Conservation (phyloP, 1,140 invertebrate species). For the Aricia agestis region DNA sequence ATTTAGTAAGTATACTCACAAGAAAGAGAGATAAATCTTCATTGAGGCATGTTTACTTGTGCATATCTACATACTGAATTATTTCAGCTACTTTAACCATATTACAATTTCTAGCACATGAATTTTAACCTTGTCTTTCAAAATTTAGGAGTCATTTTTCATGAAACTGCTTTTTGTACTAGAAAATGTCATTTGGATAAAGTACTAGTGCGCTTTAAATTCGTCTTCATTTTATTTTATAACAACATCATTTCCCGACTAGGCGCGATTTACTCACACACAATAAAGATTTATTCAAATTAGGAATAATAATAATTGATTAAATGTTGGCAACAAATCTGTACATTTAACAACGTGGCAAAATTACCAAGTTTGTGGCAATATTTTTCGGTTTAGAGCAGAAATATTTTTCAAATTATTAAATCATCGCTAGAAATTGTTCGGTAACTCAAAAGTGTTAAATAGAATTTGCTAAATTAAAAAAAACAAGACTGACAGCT, state of each 20-base stretch:
- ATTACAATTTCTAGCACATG: not conserved
- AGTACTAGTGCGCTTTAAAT: not conserved
- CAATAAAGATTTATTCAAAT: not conserved
- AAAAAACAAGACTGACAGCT: not conserved
- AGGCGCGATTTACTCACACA: not conserved
- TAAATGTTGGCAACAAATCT: not conserved
- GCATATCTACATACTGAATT: not conserved
- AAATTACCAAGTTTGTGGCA: not conserved
- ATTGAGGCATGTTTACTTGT: not conserved
- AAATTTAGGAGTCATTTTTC: not conserved
- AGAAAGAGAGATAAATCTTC: not conserved
- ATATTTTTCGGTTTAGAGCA: no score
- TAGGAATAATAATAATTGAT: constrained; percentile 3
- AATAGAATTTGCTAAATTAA: not conserved
- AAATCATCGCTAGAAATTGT: no score
- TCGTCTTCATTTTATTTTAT: not conserved
- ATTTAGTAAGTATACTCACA: not conserved
- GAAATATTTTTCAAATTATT: no score
- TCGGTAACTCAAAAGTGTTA: no score
- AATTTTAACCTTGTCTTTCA: not conserved
- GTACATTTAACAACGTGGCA: not conserved
- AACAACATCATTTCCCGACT: not conserved
- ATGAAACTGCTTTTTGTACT: not conserved
- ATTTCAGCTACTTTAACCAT: not conserved
- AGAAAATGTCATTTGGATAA: not conserved